phyloP scores from a whole-genome alignment of 2,797 vertebrate genomes.

The Atherinosoma microstoma region DNA sequence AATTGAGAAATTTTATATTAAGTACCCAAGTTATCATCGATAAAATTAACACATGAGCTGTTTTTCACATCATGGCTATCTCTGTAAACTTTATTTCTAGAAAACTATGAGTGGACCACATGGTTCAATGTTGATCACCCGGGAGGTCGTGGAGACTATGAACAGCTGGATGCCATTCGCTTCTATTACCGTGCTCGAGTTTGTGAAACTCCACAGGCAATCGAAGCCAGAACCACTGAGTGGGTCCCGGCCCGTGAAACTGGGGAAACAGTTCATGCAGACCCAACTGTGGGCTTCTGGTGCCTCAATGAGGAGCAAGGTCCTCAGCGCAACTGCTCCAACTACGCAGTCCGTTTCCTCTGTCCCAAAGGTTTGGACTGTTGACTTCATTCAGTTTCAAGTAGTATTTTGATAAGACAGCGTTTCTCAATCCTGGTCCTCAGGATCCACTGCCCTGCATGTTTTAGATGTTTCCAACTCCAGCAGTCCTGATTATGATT shows the following conservation, averaged over 20 bases:
- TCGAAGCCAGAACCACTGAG: slow-evolving; percentile 90
- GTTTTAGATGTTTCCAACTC: too few relatives aligned
- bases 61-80: slow-evolving; percentile 1
- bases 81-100: slow-evolving; percentile 68
- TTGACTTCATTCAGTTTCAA: neutral
- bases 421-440: neutral
- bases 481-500: too few relatives aligned
- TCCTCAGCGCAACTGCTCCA: slow-evolving; percentile 87
- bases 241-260: slow-evolving; percentile 87
- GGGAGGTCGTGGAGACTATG: slow-evolving; percentile 90
- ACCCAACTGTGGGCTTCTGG: slow-evolving; percentile 89
- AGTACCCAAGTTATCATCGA: neutral
- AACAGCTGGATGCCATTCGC: slow-evolving; percentile 90
- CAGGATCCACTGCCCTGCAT: too few relatives aligned
- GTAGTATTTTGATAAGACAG: neutral
- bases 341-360: slow-evolving; percentile 91
- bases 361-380: slow-evolving; percentile 83
- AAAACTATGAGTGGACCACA: slow-evolving; percentile 86
- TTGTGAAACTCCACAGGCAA: slow-evolving; percentile 81
- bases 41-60: neutral
- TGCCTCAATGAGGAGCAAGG: slow-evolving; percentile 90
- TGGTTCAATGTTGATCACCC: slow-evolving; percentile 96
- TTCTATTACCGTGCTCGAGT: slow-evolving; percentile 89
- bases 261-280: slow-evolving; percentile 87
- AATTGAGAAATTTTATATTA: neutral